Evolutionary conservation across 2,888 invertebrate genomes (phyloP).

Genomic region (Andrena bicolor): DNA sequence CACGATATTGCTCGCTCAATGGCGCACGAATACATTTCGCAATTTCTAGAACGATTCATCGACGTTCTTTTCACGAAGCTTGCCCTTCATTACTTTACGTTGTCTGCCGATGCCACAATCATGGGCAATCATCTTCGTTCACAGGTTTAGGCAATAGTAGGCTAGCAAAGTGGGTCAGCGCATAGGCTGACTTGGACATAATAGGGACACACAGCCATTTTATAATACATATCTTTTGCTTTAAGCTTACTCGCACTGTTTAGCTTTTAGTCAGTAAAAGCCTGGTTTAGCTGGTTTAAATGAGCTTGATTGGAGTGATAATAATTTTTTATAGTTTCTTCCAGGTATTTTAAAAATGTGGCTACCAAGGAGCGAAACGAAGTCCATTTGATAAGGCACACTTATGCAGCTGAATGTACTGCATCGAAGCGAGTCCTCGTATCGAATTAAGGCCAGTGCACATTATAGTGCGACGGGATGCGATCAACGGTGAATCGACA

Average conservation of each 20-base stretch:
- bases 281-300: too few species aligned
- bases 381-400: constrained; percentile 3
- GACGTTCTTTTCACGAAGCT: neutral
- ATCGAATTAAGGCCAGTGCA: constrained; percentile 49
- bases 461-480: constrained; percentile 31
- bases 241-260: too few species aligned
- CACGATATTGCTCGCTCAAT: neutral
- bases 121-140: neutral
- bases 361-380: constrained; percentile 4
- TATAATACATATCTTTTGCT: too few species aligned
- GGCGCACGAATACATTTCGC: neutral
- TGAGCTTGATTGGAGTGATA: too few species aligned
- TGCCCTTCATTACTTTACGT: neutral
- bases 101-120: neutral
- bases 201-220: neutral
- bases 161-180: neutral
- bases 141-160: neutral
- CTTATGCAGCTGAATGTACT: constrained; percentile 25
- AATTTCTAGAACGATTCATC: constrained; percentile 1
- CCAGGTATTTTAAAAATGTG: neutral
- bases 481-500: constrained; percentile 41
- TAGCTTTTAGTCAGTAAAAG: too few species aligned
- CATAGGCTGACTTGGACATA: neutral
- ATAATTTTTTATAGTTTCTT: too few species aligned
- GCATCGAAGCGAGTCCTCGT: constrained; percentile 22